These are phyloP conservation scores for Thereva unica DNA, from an alignment of 2,888 invertebrate species.

Conservation along the genomic window DNA sequence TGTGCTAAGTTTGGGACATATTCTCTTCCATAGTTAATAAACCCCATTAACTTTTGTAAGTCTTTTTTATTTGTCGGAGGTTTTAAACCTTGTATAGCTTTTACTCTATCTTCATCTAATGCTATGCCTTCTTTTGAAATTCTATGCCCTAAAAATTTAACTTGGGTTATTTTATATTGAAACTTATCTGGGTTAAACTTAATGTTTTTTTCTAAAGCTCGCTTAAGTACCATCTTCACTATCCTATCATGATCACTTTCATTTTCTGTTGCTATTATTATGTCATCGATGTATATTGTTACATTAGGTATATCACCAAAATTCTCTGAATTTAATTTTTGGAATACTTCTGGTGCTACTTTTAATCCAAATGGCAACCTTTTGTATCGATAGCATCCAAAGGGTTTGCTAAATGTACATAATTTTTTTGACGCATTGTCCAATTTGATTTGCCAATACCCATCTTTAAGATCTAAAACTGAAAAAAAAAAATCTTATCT, in stretches of 20 bases:
- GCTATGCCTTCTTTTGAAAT: no score
- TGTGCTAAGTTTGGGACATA: slow-evolving; percentile 42
- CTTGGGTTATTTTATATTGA: slow-evolving; percentile 20
- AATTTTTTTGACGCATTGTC: slow-evolving; percentile 33
- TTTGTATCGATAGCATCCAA: slow-evolving; percentile 22
- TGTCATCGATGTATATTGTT: no score
- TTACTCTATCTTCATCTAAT: no score
- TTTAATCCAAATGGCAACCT: slow-evolving; percentile 35
- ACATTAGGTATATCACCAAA: no score
- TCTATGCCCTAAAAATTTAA: slow-evolving; percentile 28
- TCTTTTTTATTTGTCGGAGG: slow-evolving; percentile 17
- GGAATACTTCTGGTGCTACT: slow-evolving; percentile 42
- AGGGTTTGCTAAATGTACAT: slow-evolving; percentile 39
- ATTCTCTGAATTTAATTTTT: no score
- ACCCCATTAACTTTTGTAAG: slow-evolving; percentile 29
- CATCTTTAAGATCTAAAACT: slow-evolving; percentile 39
- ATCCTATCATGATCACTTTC: no score
- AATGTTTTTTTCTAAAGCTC: slow-evolving; percentile 28
- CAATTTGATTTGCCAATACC: slow-evolving; percentile 36
- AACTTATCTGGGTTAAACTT: slow-evolving; percentile 26
- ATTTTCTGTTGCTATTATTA: no score
- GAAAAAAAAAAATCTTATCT: slow-evolving; percentile 32
- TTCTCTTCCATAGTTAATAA: slow-evolving; percentile 41
- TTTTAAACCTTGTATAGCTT: no score
- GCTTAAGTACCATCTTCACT: slow-evolving; percentile 38